phyloP scores from a whole-genome alignment of 1,140 invertebrate species.

The Bicyclus anynana region DNA sequence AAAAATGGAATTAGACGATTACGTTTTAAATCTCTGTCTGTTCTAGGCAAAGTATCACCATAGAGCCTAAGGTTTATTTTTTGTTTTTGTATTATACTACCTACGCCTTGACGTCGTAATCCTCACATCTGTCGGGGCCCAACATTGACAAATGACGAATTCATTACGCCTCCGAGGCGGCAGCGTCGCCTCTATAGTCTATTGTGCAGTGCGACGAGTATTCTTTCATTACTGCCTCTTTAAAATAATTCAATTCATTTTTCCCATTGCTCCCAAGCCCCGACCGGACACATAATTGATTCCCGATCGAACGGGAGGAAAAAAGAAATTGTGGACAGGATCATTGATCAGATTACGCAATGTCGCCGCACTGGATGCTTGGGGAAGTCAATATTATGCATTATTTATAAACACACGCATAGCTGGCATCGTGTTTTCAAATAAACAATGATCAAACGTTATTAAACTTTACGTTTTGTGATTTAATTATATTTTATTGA shows the following conservation, averaged over 20 bases:
- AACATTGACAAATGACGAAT: conserved; percentile 50
- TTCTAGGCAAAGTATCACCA: background rate
- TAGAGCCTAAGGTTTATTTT: background rate
- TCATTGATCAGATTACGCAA: conserved; percentile 72
- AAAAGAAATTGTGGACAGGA: conserved; percentile 50
- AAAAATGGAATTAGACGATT: background rate
- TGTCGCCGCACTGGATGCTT: conserved; percentile 66
- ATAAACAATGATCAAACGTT: conserved; percentile 8
- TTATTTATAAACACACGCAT: conserved; percentile 64
- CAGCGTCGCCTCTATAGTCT: conserved; percentile 24
- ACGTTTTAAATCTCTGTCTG: background rate
- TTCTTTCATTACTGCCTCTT: conserved; percentile 41
- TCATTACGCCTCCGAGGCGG: conserved; percentile 40
- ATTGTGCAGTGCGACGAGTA: conserved; percentile 36
- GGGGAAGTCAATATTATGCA: conserved; percentile 60
- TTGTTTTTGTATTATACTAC: background rate
- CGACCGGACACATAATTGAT: conserved; percentile 62
- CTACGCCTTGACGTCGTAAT: conserved; percentile 8
- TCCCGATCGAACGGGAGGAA: conserved; percentile 48
- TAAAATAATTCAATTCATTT: conserved; percentile 39
- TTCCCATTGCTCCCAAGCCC: conserved; percentile 38
- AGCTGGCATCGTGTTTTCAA: conserved; percentile 32
- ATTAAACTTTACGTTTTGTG: background rate
- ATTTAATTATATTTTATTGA: background rate
- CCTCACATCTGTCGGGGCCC: conserved; percentile 16